A percentile compares a stretch with the other conserved stretches of the same genome.
These are phyloP conservation scores for Psilanteris sp. DNA, from an alignment of 1,140 invertebrate genomes.

Conservation along the genomic window DNA sequence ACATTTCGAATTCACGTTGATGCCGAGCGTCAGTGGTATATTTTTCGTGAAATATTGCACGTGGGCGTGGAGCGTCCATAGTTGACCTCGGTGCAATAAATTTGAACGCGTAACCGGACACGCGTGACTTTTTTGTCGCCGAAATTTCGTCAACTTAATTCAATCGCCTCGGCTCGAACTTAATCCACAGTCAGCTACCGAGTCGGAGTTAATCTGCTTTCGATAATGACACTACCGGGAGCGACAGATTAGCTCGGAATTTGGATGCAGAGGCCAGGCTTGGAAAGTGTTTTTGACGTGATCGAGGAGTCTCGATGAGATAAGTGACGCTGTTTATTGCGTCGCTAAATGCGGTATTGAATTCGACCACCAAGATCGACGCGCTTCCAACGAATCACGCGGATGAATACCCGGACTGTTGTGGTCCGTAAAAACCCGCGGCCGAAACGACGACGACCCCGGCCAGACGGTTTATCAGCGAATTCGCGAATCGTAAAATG, in stretches of 20 bases:
- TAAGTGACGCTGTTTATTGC: constrained; percentile 53
- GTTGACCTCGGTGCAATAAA: constrained; percentile 38
- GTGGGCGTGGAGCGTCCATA: constrained; percentile 26
- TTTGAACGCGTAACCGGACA: constrained; percentile 24
- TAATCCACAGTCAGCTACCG: constrained; percentile 30
- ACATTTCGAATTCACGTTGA: constrained; percentile 37
- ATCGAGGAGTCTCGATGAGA: constrained; percentile 31
- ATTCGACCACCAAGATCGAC: constrained; percentile 36
- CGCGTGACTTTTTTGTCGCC: constrained; percentile 11
- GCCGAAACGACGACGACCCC: constrained; percentile 12
- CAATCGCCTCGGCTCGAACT: background rate
- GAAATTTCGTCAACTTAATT: constrained; percentile 35
- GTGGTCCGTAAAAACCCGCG: constrained; percentile 8
- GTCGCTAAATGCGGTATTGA: constrained; percentile 49
- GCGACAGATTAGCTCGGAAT: constrained; percentile 62
- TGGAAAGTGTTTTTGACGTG: constrained; percentile 7
- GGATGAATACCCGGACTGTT: constrained; percentile 41
- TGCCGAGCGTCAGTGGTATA: background rate
- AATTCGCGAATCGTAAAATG: constrained; percentile 28
- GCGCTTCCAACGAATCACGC: constrained; percentile 4
- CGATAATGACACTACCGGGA: constrained; percentile 57
- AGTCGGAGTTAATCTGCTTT: constrained; percentile 64
- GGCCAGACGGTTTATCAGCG: constrained; percentile 16
- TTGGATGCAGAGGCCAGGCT: constrained; percentile 18
- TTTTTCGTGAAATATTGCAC: constrained; percentile 14